phyloP scores from a whole-genome alignment of 2,888 invertebrate genomes.

The Geotrupes spiniger region DNA sequence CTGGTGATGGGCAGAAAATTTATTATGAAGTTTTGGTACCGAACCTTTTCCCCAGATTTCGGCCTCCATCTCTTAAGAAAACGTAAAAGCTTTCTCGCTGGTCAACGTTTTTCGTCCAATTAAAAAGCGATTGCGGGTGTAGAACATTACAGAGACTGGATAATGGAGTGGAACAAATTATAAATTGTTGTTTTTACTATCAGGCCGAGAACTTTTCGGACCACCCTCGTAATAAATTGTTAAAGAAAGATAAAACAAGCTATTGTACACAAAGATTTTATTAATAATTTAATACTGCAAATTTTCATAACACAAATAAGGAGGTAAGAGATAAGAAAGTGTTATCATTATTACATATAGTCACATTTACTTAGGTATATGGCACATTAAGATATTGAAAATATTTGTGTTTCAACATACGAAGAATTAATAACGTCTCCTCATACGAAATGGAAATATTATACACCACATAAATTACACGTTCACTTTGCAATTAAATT shows the following conservation, averaged over 20 bases:
- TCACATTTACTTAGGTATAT: slow-evolving; percentile 20
- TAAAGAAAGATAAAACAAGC: not conserved
- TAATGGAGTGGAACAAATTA: no score
- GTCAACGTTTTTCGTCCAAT: no score
- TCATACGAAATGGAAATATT: slow-evolving; percentile 4
- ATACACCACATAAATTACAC: slow-evolving; percentile 19
- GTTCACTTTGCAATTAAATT: slow-evolving; percentile 9
- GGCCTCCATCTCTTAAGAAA: no score
- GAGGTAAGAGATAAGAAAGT: slow-evolving; percentile 5
- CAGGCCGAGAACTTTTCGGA: no score
- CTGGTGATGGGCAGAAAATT: no score
- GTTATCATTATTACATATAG: slow-evolving; percentile 12
- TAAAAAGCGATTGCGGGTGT: no score
- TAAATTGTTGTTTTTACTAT: no score
- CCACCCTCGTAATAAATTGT: no score
- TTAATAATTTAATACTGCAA: slow-evolving; percentile 34
- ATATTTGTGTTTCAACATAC: slow-evolving; percentile 1
- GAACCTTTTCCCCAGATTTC: no score
- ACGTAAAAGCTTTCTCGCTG: no score
- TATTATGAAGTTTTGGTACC: no score
- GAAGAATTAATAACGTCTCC: not conserved
- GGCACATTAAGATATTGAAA: slow-evolving; percentile 19
- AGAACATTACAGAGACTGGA: no score
- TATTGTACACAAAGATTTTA: slow-evolving; percentile 29
- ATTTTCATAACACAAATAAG: slow-evolving; percentile 29